A percentile compares a stretch with the other conserved stretches of the same genome.
Conservation (phyloP, 2,113 vertebrate species). For the Melanostigma gelatinosum region DNA sequence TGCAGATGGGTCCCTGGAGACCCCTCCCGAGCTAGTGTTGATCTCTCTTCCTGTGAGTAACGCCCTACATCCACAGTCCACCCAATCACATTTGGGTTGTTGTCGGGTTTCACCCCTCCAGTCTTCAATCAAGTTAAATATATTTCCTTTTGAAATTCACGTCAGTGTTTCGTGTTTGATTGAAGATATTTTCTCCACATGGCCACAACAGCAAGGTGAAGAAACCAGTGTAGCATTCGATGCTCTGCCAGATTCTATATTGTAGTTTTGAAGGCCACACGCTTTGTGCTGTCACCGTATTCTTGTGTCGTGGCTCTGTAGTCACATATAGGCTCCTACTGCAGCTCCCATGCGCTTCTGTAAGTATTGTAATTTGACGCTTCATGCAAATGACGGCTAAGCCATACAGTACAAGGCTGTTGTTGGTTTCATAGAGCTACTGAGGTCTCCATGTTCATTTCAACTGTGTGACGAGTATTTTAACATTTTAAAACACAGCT, state of each 20-base stretch:
- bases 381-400: not conserved
- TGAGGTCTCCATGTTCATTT: not conserved
- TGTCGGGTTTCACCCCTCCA: not conserved
- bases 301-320: not conserved
- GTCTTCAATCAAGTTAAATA: not conserved
- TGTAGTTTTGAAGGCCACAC: not conserved
- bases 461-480: not conserved
- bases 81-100: constrained; percentile 11
- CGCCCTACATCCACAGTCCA: not conserved
- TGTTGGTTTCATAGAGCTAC: not conserved
- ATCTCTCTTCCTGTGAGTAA: constrained; percentile 90
- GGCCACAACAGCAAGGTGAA: not conserved
- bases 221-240: not conserved
- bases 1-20: constrained; percentile 91
- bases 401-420: not conserved
- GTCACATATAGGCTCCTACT: not conserved
- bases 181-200: not conserved
- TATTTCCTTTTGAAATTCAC: not conserved
- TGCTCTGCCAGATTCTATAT: not conserved
- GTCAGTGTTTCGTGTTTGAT: not conserved
- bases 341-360: not conserved
- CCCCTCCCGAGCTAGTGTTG: constrained; percentile 92
- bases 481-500: not conserved
- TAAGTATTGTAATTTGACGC: not conserved
- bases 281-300: not conserved